A percentile compares a stretch with the other conserved stretches of the same genome.
Evolutionary conservation across 2,113 vertebrate species (phyloP).

Genomic region (Petrocephalus microphthalmus): DNA sequence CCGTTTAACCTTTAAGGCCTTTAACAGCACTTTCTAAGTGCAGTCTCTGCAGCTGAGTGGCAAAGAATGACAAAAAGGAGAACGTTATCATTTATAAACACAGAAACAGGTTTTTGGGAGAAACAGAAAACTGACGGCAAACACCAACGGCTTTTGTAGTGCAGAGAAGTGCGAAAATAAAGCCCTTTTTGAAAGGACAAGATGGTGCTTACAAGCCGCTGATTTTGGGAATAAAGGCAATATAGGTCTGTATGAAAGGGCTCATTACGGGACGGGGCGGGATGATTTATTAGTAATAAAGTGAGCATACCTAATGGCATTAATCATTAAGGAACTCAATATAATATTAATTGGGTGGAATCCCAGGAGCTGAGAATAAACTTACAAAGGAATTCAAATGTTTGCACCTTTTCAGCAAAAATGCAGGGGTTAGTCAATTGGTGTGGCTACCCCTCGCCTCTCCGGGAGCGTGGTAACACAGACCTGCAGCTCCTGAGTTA

Average conservation of each 20-base stretch:
- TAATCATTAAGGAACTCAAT: conserved; percentile 13
- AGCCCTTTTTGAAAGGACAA: not conserved
- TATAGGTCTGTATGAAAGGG: not conserved
- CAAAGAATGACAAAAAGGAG: not conserved
- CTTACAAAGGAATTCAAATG: not conserved
- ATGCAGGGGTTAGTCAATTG: not conserved
- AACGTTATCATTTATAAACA: not conserved
- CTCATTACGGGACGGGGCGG: not conserved
- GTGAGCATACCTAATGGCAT: conserved; percentile 2
- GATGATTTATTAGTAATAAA: conserved; percentile 8
- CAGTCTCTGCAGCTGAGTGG: not conserved
- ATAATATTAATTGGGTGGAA: conserved; percentile 11
- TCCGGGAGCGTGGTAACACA: not conserved
- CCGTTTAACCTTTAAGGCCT: not conserved
- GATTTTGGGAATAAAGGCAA: not conserved
- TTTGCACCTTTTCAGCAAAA: not conserved
- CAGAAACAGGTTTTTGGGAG: not conserved
- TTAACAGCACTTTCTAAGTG: not conserved
- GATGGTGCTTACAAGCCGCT: not conserved
- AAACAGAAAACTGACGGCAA: not conserved
- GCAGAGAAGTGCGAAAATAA: not conserved
- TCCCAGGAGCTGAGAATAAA: not conserved
- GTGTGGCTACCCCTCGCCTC: not conserved
- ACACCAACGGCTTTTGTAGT: not conserved
- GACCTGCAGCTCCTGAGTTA: not conserved